Evolutionary conservation across 1,140 invertebrate genomes (phyloP), one percentile per base, ranked within the genome.

Genomic region (Vanessa tameamea): DNA sequence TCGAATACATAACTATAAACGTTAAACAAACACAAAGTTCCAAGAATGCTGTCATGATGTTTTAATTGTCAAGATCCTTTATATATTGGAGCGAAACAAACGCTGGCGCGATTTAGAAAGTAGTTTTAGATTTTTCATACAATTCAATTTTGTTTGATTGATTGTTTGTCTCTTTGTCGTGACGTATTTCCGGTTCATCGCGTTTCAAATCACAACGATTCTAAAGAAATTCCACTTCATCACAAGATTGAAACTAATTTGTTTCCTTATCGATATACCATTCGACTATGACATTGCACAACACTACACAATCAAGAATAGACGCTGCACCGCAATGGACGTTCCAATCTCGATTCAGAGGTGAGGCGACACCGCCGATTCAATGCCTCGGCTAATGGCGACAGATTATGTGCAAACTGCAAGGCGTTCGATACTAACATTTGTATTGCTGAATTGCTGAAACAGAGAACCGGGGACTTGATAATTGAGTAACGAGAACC

Each of bases 311-410:
- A 57, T 57, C 55, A 57, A 57, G 16, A 16, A 20, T 51, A 66
- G 43, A 23, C 48, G 50, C 23, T 53, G 50, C 47, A 70, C 68
- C 68, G 59, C 68, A 70, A 70, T 70, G 59, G 59, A 70, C 68
- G 68, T 63, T 70, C 31, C 57, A 70, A 70, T 70, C 68, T 70
- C 68, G 31, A 63, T 50, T 26, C 68, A 51, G 26, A 67, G 53
- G 65, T 53, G 55, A 23, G 37, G 23, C 68, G 53, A 57, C 66
- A 69, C 43, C 57, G 16, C 55, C 53, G 47, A 70, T 61, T 63
- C 65, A 67, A 67, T 37, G 68, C 47, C 13, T 23, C 20, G 37
- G 9, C 57, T 70, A 70, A 63, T 70, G 68, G 68, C 68, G 20
- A 63, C 65, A 67, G 55, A 64, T 64, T 64, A 64, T 64, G 43